Evolutionary conservation across 2,888 invertebrate species (phyloP), one percentile per base, ranked within the genome.

Genomic region (Homarus gammarus): DNA sequence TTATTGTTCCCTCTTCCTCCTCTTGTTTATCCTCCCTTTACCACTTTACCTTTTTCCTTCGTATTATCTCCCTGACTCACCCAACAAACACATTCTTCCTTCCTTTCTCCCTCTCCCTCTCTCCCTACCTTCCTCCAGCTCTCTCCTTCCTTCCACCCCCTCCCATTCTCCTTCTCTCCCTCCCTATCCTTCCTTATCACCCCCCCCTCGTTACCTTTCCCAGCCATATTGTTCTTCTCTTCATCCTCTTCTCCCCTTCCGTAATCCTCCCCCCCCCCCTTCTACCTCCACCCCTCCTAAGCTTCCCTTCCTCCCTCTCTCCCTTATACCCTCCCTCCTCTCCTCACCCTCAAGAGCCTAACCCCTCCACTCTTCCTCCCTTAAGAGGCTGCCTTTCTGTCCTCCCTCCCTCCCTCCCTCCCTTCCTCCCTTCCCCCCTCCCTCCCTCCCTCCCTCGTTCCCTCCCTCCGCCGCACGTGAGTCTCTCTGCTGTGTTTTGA

Each of bases 401-500:
- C 31, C 44, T 22, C 44, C n/a, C 40, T 1, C n/a, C 12, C 27
- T 61, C 15, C 38, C 61, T 15, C 22, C 70, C 15, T 70, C 31
- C 56, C 31, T 44, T 22, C 44, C 70, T 31, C 5, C 22, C 15
- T 56, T 22, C 1, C 2, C 18, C 33, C 56, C 8, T 18, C 36
- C 22, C 36, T 38, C 56, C 33, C 61, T 36, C 18, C 40, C 12
- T 27, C 40, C 61, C n/a, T n/a, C n/a, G n/a, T n/a, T n/a, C 56
- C 77, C 64, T 51, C 38, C 38, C 61, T 40, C 84, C 64, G 61
- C 27, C 64, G 68, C 77, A 79, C 86, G 86, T 86, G 87, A 82
- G 64, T 22, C 73, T 81, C 81, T 87, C 81, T 82, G 82, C 82
- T 87, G 56, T 87, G 87, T 87, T 87, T 87, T 87, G 87, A 87